A percentile compares a stretch with the other conserved stretches of the same genome.
phyloP scores from a whole-genome alignment of 2,888 invertebrate species.

The Macaria notata region DNA sequence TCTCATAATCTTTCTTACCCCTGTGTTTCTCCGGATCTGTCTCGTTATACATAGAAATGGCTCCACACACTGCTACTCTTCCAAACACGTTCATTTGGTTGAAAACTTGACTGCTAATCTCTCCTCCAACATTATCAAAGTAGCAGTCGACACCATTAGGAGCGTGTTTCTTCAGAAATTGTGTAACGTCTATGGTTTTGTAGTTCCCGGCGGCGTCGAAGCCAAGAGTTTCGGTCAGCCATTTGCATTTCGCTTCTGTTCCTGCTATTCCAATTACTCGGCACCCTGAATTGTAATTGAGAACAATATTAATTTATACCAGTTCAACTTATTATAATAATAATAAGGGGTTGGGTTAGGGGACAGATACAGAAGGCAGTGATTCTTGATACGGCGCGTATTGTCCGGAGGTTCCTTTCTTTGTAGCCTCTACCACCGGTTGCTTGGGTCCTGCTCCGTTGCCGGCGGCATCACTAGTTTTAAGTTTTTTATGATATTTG shows the following conservation, averaged over 20 bases:
- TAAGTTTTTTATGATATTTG: too few species aligned
- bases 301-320: not conserved
- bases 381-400: too few species aligned
- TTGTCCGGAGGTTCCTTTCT: too few species aligned
- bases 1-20: constrained; percentile 42
- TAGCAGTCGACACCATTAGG: constrained; percentile 89
- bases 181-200: constrained; percentile 81
- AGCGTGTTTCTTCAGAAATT: constrained; percentile 82
- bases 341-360: too few species aligned
- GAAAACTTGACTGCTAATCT: constrained; percentile 81
- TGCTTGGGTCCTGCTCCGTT: too few species aligned
- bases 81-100: constrained; percentile 84
- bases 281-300: constrained; percentile 69
- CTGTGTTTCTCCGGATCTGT: constrained; percentile 70
- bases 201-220: constrained; percentile 89
- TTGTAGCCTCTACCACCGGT: too few species aligned
- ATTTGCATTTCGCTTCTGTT: constrained; percentile 86
- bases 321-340: too few species aligned
- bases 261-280: constrained; percentile 88
- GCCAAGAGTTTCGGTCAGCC: constrained; percentile 84
- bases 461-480: too few species aligned
- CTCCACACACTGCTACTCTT: constrained; percentile 84
- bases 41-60: constrained; percentile 84
- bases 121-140: constrained; percentile 90
- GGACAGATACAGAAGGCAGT: too few species aligned